Evolutionary conservation across 2,888 invertebrate species (phyloP).

Genomic region (Pedicia rivosa): DNA sequence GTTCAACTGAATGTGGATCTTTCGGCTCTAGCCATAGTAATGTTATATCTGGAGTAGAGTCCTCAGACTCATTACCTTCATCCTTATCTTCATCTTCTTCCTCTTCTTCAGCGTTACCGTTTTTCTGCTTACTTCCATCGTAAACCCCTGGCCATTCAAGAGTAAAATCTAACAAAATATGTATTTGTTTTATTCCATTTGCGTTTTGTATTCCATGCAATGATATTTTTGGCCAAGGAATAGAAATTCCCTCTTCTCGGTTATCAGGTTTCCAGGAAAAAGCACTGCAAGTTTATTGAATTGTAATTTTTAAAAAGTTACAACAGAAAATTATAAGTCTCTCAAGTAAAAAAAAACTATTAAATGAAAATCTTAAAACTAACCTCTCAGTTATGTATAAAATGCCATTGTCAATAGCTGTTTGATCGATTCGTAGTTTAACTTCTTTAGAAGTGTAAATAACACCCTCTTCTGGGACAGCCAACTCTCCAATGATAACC

Average conservation of each 20-base stretch:
- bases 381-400: conserved; percentile 27
- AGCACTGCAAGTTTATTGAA: conserved; percentile 16
- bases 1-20: conserved; percentile 1
- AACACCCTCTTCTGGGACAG: conserved; percentile 22
- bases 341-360: background rate
- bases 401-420: conserved; percentile 22
- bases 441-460: conserved; percentile 24
- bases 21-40: conserved; percentile 1
- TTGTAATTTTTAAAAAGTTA: background rate
- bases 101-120: conserved; percentile 1
- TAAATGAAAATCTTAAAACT: conserved; percentile 8
- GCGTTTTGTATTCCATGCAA: conserved; percentile 25
- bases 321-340: background rate
- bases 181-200: conserved; percentile 24
- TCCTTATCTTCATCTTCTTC: conserved; percentile 4
- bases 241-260: conserved; percentile 23
- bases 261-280: conserved; percentile 25
- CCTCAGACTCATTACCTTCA: background rate
- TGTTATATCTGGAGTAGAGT: background rate
- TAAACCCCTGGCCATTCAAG: conserved; percentile 26
- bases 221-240: conserved; percentile 27
- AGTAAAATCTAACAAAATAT: conserved; percentile 26
- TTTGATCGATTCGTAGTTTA: conserved; percentile 23
- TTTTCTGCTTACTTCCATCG: conserved; percentile 8
- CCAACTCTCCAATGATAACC: conserved; percentile 13